Conservation (phyloP, 2,888 invertebrate genomes). For the Dicycla oo region DNA sequence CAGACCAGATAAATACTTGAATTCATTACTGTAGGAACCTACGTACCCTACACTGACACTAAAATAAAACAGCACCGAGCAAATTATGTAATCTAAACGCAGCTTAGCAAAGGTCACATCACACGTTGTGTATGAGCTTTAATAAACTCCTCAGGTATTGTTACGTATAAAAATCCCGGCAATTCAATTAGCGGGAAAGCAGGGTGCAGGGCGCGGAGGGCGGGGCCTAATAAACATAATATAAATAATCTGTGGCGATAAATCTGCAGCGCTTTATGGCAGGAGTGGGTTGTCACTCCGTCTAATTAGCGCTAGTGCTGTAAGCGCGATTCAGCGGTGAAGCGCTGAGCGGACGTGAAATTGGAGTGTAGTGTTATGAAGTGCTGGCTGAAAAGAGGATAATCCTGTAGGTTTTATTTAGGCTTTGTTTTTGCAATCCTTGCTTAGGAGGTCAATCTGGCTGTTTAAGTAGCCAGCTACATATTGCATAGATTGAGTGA, state of each 20-base stretch:
- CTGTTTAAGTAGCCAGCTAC: neutral
- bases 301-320: slow-evolving; percentile 89
- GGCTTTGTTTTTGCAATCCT: neutral
- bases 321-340: slow-evolving; percentile 68
- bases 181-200: slow-evolving; percentile 90
- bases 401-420: slow-evolving; percentile 8
- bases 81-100: slow-evolving; percentile 57
- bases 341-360: slow-evolving; percentile 61
- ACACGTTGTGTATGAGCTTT: slow-evolving; percentile 63
- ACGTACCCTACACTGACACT: slow-evolving; percentile 4
- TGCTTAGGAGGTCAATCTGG: neutral
- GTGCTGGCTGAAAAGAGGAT: slow-evolving; percentile 21
- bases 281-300: slow-evolving; percentile 90
- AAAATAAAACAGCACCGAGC: slow-evolving; percentile 22
- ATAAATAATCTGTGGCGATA: slow-evolving; percentile 90
- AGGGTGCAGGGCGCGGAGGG: slow-evolving; percentile 80
- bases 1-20: slow-evolving; percentile 5
- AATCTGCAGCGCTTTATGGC: slow-evolving; percentile 90
- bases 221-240: slow-evolving; percentile 90
- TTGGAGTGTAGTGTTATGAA: slow-evolving; percentile 51
- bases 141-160: slow-evolving; percentile 82
- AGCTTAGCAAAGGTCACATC: slow-evolving; percentile 47
- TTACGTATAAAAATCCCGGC: slow-evolving; percentile 87
- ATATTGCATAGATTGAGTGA: neutral
- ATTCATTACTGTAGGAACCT: slow-evolving; percentile 1